These are phyloP conservation scores for Toxotes lorentzi DNA, from an alignment of 2,797 vertebrate genomes.

Conservation along the genomic window DNA sequence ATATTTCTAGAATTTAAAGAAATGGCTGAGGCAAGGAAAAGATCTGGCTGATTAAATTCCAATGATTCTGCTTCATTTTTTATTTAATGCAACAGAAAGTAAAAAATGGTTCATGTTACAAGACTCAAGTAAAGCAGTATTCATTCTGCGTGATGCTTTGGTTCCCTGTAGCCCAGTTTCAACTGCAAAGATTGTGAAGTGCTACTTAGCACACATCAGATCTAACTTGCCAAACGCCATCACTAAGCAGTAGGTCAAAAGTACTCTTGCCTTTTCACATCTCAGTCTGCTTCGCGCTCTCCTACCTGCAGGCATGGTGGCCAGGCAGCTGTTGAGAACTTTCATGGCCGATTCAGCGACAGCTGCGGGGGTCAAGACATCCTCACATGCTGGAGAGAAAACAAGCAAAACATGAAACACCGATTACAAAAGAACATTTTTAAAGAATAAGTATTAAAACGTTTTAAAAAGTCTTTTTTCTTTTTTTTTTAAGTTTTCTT, in stretches of 20 bases:
- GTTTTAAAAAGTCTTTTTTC: no score
- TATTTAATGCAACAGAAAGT: slow-evolving; percentile 1
- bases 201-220: neutral
- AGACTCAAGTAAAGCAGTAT: neutral
- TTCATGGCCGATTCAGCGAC: slow-evolving; percentile 90
- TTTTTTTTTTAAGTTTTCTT: no score
- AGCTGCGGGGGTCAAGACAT: slow-evolving; percentile 88
- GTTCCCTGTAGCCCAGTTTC: neutral
- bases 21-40: slow-evolving; percentile 18
- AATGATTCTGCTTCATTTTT: slow-evolving; percentile 25
- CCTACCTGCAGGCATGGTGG: slow-evolving; percentile 94
- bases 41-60: slow-evolving; percentile 28
- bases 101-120: neutral
- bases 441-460: no score
- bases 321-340: slow-evolving; percentile 90
- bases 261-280: neutral
- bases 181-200: neutral
- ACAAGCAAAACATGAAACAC: neutral
- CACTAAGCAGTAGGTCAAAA: neutral
- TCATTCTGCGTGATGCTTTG: neutral
- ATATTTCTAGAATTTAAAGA: slow-evolving; percentile 32
- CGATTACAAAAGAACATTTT: neutral
- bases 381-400: slow-evolving; percentile 89
- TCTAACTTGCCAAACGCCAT: neutral
- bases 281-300: slow-evolving; percentile 14